Conservation (phyloP, 2,888 invertebrate species). For the Ceriagrion tenellum region DNA sequence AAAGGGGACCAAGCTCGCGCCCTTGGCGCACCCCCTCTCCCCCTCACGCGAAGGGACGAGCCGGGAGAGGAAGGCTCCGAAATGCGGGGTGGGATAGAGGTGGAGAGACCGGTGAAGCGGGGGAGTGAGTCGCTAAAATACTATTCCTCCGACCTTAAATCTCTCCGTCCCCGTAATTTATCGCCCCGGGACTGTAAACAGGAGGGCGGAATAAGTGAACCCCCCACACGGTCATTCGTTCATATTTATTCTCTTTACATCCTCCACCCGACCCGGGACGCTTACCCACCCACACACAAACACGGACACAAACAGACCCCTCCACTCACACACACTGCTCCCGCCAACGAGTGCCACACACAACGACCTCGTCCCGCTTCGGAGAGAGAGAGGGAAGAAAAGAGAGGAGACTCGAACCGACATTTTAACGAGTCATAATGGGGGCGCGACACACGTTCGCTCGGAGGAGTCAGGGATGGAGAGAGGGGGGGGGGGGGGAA, state of each 20-base stretch:
- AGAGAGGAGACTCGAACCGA: slow-evolving; percentile 33
- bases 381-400: background rate
- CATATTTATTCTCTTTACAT: slow-evolving; percentile 53
- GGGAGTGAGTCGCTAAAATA: slow-evolving; percentile 28
- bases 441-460: slow-evolving; percentile 52
- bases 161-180: slow-evolving; percentile 59
- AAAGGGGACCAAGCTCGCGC: background rate
- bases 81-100: background rate
- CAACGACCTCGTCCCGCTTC: background rate
- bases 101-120: background rate
- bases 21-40: background rate
- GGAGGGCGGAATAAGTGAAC: slow-evolving; percentile 59
- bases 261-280: background rate
- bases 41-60: background rate
- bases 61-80: background rate
- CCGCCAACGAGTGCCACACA: background rate
- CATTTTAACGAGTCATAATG: slow-evolving; percentile 63
- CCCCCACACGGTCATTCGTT: slow-evolving; percentile 55
- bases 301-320: background rate
- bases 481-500: background rate
- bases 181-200: slow-evolving; percentile 58
- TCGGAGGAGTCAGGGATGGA: background rate
- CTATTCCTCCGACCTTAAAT: slow-evolving; percentile 51
- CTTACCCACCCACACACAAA: background rate
- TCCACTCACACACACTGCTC: background rate